Evolutionary conservation across 2,113 vertebrate genomes (phyloP).

Genomic region (Tor tambroides): DNA sequence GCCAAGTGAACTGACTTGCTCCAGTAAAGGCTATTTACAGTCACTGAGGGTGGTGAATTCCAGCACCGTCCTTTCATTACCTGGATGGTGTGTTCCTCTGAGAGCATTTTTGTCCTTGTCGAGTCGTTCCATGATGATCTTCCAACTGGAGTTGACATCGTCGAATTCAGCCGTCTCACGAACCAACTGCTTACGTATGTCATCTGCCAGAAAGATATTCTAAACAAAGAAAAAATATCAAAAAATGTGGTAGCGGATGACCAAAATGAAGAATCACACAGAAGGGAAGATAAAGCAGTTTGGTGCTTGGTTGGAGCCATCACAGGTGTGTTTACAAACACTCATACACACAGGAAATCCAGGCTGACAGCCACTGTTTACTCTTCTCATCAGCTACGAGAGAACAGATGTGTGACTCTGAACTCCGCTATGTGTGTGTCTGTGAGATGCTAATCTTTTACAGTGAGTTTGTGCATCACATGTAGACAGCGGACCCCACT

Average conservation of each 20-base stretch:
- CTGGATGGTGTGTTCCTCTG: conserved; percentile 81
- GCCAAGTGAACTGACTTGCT: not conserved
- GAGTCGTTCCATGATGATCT: conserved; percentile 79
- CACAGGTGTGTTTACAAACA: conserved; percentile 50
- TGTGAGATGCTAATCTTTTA: not conserved
- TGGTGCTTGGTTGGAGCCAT: conserved; percentile 27
- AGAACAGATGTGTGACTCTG: conserved; percentile 52
- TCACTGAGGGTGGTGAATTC: not conserved
- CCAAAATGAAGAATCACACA: conserved; percentile 52
- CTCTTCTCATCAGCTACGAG: conserved; percentile 32
- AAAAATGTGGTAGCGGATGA: conserved; percentile 48
- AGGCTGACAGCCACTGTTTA: conserved; percentile 48
- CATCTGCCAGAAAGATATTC: conserved; percentile 90
- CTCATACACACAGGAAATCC: conserved; percentile 41
- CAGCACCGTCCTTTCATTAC: conserved; percentile 64
- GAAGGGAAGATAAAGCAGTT: conserved; percentile 55
- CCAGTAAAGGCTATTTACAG: not conserved
- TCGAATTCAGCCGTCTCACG: conserved; percentile 82
- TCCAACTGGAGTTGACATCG: conserved; percentile 81
- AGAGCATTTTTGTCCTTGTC: conserved; percentile 80
- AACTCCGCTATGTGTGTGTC: not conserved
- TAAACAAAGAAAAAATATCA: conserved; percentile 55
- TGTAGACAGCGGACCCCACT: not conserved
- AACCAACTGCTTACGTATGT: conserved; percentile 86
- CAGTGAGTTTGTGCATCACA: not conserved